Percentiles rank a stretch among this genome's conserved stretches.
These are phyloP conservation scores for Thalassarche chlororhynchos DNA, from an alignment of 2,113 vertebrate genomes.

Conservation along the genomic window DNA sequence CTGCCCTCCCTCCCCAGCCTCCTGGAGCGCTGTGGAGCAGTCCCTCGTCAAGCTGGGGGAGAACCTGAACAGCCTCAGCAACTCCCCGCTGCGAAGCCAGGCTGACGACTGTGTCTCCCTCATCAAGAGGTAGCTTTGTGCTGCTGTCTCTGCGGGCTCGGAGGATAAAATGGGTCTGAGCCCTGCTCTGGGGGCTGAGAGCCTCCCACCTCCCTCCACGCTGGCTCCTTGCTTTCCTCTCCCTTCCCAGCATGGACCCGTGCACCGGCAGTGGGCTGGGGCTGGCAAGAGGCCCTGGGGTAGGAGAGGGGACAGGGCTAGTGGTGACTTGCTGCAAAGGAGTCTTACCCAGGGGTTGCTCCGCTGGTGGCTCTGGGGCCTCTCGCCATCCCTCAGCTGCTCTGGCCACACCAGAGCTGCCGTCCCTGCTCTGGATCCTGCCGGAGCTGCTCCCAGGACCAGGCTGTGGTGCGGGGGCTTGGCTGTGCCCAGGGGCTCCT, in stretches of 20 bases:
- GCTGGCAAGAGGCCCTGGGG: too few species aligned
- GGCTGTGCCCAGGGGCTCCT: background rate
- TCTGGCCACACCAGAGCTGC: background rate
- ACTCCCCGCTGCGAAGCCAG: conserved; percentile 79
- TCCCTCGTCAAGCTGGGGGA: conserved; percentile 86
- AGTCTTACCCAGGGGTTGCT: background rate
- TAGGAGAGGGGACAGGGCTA: background rate
- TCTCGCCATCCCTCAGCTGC: background rate
- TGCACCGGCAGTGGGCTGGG: background rate
- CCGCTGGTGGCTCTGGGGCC: background rate
- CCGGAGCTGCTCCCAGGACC: background rate
- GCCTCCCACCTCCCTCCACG: background rate
- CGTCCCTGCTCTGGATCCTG: background rate
- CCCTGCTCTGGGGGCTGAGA: background rate
- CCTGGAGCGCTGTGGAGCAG: conserved; percentile 90
- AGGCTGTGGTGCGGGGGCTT: fast-evolving
- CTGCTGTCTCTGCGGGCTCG: fast-evolving
- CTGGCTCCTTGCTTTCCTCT: background rate
- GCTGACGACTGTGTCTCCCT: conserved; percentile 86
- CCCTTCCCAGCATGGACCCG: background rate
- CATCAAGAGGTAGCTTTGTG: conserved; percentile 85
- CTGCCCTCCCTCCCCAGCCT: conserved; percentile 73
- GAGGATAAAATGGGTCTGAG: background rate
- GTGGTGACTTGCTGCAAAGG: background rate
- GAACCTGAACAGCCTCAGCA: conserved; percentile 78